phyloP scores from a whole-genome alignment of 1,140 invertebrate genomes.

The Lanistes nyassanus region DNA sequence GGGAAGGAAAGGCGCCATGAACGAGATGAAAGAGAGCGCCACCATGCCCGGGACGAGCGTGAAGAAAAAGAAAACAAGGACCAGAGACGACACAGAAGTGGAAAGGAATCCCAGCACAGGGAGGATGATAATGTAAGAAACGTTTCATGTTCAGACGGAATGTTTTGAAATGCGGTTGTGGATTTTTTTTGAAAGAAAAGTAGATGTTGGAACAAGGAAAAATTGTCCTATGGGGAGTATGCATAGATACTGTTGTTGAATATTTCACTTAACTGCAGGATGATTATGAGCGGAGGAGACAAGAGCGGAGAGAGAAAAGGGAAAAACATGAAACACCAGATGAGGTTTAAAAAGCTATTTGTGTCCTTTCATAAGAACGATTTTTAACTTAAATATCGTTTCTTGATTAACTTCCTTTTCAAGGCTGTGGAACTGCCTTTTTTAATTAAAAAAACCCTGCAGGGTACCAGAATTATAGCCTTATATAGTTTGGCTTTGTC shows the following conservation, averaged over 20 bases:
- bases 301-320: constrained; percentile 28
- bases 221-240: no score
- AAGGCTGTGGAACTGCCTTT: no score
- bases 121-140: constrained; percentile 31
- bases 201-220: no score
- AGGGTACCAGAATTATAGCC: no score
- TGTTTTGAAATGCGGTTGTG: background rate
- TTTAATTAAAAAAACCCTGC: no score
- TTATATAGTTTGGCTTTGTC: no score
- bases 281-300: constrained; percentile 21
- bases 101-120: constrained; percentile 25
- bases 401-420: no score
- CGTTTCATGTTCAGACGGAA: constrained; percentile 12
- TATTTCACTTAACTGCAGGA: constrained; percentile 15
- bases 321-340: background rate
- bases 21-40: constrained; percentile 29
- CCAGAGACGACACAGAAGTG: constrained; percentile 9
- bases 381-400: no score
- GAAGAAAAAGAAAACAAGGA: constrained; percentile 15
- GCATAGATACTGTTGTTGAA: no score
- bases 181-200: constrained; percentile 7
- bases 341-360: no score
- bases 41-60: background rate
- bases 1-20: constrained; percentile 25
- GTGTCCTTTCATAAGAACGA: no score